Percentiles rank a stretch among this genome's conserved stretches.
Conservation (phyloP, 1,140 invertebrate species). For the Drosophila eugracilis region DNA sequence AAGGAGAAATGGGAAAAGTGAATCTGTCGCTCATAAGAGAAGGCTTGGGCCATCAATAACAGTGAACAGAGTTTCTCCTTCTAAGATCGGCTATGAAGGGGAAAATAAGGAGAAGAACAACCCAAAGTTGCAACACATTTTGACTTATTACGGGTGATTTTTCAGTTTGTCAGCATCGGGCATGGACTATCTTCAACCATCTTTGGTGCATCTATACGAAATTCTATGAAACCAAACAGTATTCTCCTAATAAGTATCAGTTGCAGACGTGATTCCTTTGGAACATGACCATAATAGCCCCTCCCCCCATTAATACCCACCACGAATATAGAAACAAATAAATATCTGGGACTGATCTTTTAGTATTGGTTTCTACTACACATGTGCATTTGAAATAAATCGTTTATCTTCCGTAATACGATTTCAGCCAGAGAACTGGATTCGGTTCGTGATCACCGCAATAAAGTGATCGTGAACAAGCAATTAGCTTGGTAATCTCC, state of each 20-base stretch:
- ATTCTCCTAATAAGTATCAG: constrained; percentile 39
- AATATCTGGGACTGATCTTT: constrained; percentile 32
- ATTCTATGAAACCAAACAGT: constrained; percentile 56
- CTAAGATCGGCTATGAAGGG: constrained; percentile 1
- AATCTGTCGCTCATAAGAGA: constrained; percentile 57
- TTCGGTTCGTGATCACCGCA: constrained; percentile 7
- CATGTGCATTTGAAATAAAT: constrained; percentile 44
- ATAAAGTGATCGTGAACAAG: constrained; percentile 32
- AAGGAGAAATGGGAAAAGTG: constrained; percentile 53
- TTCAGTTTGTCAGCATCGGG: constrained; percentile 80
- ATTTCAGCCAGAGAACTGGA: constrained; percentile 26
- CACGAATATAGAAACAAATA: constrained; percentile 4
- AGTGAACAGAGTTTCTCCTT: not conserved
- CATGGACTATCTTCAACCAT: constrained; percentile 69
- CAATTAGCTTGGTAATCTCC: constrained; percentile 33
- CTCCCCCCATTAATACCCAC: not conserved
- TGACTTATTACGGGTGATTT: constrained; percentile 78
- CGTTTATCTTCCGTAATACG: constrained; percentile 52
- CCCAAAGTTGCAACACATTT: constrained; percentile 43
- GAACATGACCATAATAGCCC: not conserved
- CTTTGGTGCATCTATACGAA: constrained; percentile 31
- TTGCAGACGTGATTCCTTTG: constrained; percentile 35
- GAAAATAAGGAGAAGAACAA: constrained; percentile 11
- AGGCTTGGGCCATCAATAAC: constrained; percentile 47
- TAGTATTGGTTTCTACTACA: constrained; percentile 14